These are phyloP conservation scores for Phalacrocorax pelagicus DNA, from an alignment of 2,113 vertebrate genomes.

Conservation along the genomic window DNA sequence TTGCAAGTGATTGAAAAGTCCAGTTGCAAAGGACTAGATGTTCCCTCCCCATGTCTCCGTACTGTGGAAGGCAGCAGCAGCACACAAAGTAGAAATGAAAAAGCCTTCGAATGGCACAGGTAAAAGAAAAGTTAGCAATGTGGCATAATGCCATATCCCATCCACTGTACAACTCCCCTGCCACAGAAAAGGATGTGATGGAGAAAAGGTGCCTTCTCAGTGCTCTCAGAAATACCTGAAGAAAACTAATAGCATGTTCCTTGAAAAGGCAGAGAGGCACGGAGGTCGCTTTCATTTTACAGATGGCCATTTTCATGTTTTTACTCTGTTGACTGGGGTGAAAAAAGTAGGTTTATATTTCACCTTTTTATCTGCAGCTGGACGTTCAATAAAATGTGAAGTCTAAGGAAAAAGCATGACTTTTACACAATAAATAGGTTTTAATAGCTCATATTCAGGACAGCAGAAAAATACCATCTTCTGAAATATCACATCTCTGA, in stretches of 20 bases:
- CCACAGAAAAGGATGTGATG: not conserved
- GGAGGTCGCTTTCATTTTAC: not conserved
- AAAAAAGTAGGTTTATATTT: conserved; percentile 26
- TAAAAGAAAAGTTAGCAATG: not conserved
- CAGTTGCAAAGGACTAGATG: conserved; percentile 39
- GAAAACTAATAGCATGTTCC: not conserved
- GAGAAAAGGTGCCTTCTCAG: not conserved
- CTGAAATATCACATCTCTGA: not conserved
- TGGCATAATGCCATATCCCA: not conserved
- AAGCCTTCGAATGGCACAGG: not conserved
- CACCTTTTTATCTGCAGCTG: not conserved
- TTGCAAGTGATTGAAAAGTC: conserved; percentile 55
- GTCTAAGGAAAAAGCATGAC: not conserved
- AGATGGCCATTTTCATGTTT: conserved; percentile 3
- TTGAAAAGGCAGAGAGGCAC: not conserved
- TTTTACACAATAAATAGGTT: conserved; percentile 13
- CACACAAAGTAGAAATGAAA: conserved; percentile 39
- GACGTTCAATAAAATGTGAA: not conserved
- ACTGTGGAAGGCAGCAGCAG: conserved; percentile 23
- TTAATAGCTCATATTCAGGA: conserved; percentile 2
- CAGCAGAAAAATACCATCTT: not conserved
- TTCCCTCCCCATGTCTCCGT: conserved; percentile 9
- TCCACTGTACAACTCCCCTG: not conserved
- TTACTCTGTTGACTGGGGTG: not conserved
- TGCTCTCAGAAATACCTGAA: not conserved